Evolutionary conservation across 1,140 invertebrate species (phyloP), one percentile per base, ranked within the genome.

Genomic region (Eumaeus atala): DNA sequence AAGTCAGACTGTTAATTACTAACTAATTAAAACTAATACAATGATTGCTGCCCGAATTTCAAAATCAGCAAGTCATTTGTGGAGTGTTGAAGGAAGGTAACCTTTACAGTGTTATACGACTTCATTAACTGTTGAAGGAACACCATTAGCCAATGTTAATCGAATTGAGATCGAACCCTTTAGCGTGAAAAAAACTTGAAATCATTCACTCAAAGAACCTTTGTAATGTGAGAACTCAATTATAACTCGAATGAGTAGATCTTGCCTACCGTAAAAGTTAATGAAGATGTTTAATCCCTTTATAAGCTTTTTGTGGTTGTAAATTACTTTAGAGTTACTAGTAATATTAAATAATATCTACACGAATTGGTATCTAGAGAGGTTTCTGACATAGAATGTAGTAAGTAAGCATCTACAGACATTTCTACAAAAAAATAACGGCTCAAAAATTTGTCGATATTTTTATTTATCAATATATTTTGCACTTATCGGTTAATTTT

Each of bases 201-300:
- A 72, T 74, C 72, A 6, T 6, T 80, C 71, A 66, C 76, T 82
- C 72, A 64, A 67, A 55, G 54, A 69, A 34, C 67, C 59, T 82
- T 86, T 84, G 83, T 86, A 68, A 77, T 81, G 76, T 83, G 83
- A 86, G 79, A 84, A 86, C 81, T 86, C 76, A 86, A 86, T 86
- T 81, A 82, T 73, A 71, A 72, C 60, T 68, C 59, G 21, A 28
- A 28, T 28, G 21, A 3, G 11, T 40, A 40, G 0, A 8, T 42
- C 3, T 42, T 42, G 0, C 12, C 1, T 16, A 16, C 12, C 14
- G 21, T 3, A 28, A 2, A 28, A 28, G 21, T 28, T 70, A 75
- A 84, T 84, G 67, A 75, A 86, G 80, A 28, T 28, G 21, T 28
- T 28, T 28, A 28, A 28, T 28, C 21, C 21, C 21, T 28, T 28